phyloP scores from a whole-genome alignment of 2,888 invertebrate genomes.

The Drosophila ustulata region DNA sequence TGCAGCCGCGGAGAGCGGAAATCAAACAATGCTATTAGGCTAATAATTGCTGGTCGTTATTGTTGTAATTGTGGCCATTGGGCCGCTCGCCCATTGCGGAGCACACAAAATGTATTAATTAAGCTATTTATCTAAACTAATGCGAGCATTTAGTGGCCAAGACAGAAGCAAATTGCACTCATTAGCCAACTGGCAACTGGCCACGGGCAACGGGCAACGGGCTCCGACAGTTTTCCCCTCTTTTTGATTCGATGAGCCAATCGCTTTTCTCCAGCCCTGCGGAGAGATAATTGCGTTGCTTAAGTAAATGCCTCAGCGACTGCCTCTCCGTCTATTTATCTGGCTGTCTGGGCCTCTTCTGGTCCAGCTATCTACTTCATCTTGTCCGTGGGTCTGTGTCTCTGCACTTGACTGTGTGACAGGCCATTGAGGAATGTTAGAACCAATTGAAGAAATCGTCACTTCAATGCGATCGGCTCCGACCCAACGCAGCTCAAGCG shows the following conservation, averaged over 20 bases:
- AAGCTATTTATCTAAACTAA: conserved; percentile 80
- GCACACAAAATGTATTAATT: conserved; percentile 76
- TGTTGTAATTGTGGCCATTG: conserved; percentile 71
- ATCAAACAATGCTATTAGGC: conserved; percentile 77
- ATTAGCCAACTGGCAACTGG: conserved; percentile 58
- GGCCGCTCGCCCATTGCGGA: conserved; percentile 29
- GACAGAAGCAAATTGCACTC: conserved; percentile 80
- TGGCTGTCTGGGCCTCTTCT: neutral
- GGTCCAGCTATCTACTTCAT: conserved; percentile 18
- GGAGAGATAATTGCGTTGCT: conserved; percentile 69
- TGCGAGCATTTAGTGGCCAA: conserved; percentile 80
- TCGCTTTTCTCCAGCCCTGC: conserved; percentile 45
- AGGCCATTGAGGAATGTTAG: conserved; percentile 51
- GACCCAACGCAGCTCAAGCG: conserved; percentile 41
- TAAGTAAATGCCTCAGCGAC: conserved; percentile 49
- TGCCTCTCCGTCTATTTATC: neutral
- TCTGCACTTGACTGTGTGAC: conserved; percentile 26
- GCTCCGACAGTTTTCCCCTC: neutral
- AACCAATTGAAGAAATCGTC: conserved; percentile 71
- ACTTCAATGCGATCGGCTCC: conserved; percentile 63
- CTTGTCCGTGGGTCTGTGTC: neutral
- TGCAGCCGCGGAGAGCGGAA: conserved; percentile 48
- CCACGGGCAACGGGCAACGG: conserved; percentile 7
- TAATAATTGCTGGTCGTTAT: conserved; percentile 76
- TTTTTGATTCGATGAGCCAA: conserved; percentile 68